Base-by-base conservation (phyloP, 2,113 vertebrate genomes). In the Proterorhinus semilunaris region DNA sequence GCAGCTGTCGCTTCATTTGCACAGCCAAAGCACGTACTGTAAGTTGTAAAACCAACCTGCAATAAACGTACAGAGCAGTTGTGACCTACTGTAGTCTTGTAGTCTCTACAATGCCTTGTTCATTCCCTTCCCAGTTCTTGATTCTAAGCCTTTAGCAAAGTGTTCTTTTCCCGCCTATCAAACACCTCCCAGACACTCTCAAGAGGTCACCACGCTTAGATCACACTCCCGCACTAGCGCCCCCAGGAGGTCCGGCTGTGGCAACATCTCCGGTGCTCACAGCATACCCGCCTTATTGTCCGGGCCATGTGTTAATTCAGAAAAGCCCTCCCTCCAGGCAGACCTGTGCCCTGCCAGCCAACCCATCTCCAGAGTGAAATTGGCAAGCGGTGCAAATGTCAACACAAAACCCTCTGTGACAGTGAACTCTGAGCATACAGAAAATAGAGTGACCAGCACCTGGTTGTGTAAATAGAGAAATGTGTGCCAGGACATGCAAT, bases 301-400 rank as follows among this genome's bases (percentile, higher is more conserved):
- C 11, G 65, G 64, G 79, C 67, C 68, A 71, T 72, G 68, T 74
- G 55, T 76, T 79, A 42, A 81, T 72, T 71, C 53, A 50, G 45
- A 65, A 27, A 21, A 43, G 53, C 66, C 63, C 47, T 49, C 68
- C 71, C 70, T 51, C 54, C 16, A 5, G 6, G 61, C 55, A 54
- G n/a, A 21, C 44, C 10, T 59, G 10, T 63, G 57, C 16, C 68
- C 66, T 59, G 21, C 66, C 55, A 64, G 65, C 49, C 57, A 67
- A 63, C 68, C 66, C 55, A 52, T 17, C n/a, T 49, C 51, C 44
- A 27, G 76, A 68, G 46, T 6, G n/a, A 46, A 67, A 16, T 16
- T 82, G 79, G 76, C 61, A 15, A 13, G 10, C 13, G 45, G 42
- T 57, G 64, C 47, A 79, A 72, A 82, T 76, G 76, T 79, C 76